These are phyloP conservation scores for Notocelia uddmanniana DNA, from an alignment of 2,888 invertebrate species.

Conservation along the genomic window DNA sequence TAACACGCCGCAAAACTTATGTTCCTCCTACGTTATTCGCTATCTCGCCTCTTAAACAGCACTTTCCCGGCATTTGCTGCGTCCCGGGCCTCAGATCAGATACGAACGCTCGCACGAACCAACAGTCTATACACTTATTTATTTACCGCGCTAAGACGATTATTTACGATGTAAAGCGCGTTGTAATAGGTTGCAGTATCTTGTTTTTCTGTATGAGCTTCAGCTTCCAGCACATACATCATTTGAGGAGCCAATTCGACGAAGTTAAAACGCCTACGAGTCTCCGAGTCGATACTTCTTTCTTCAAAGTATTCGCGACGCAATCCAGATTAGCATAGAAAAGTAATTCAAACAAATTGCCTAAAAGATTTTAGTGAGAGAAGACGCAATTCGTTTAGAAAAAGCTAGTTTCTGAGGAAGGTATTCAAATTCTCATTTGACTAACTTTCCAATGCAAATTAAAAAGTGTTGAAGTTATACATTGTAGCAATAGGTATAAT, in stretches of 20 bases:
- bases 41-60: conserved; percentile 80
- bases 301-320: conserved; percentile 73
- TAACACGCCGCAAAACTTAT: conserved; percentile 79
- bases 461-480: neutral
- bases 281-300: conserved; percentile 51
- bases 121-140: conserved; percentile 77
- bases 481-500: neutral
- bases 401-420: conserved; percentile 60
- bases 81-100: conserved; percentile 77
- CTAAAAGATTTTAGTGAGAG: conserved; percentile 77
- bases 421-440: conserved; percentile 48
- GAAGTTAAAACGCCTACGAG: conserved; percentile 65
- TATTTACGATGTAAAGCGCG: conserved; percentile 80
- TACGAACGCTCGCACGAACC: conserved; percentile 69
- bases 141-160: conserved; percentile 79
- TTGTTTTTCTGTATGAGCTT: conserved; percentile 72
- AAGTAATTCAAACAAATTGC: conserved; percentile 83
- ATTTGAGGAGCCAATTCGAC: conserved; percentile 68
- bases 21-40: conserved; percentile 72
- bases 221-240: conserved; percentile 72
- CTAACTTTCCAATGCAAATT: neutral
- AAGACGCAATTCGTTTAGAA: conserved; percentile 70
- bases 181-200: conserved; percentile 78
- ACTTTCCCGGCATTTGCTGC: conserved; percentile 73
- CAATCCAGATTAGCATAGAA: conserved; percentile 78